phyloP scores from a whole-genome alignment of 1,140 invertebrate species.

The Metopolophium dirhodum region DNA sequence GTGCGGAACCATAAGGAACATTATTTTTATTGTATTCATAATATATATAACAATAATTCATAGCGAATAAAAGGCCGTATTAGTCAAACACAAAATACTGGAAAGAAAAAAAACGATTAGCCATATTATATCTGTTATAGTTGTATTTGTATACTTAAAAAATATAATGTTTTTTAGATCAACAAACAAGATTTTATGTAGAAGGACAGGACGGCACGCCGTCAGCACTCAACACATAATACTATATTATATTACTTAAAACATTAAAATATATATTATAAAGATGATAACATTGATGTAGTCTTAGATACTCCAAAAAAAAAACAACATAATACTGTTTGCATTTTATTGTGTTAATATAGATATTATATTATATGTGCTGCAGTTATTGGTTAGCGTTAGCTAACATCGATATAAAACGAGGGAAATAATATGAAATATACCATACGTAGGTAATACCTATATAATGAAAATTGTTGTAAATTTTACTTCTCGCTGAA shows the following conservation, averaged over 20 bases:
- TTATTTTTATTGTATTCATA: slow-evolving; percentile 39
- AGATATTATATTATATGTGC: neutral
- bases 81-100: slow-evolving; percentile 22
- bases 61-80: neutral
- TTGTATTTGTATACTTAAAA: neutral
- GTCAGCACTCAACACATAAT: neutral
- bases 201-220: neutral
- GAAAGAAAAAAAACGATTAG: slow-evolving; percentile 18
- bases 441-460: neutral
- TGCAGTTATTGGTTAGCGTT: neutral
- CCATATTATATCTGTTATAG: neutral
- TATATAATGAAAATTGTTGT: neutral
- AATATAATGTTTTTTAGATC: neutral
- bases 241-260: neutral
- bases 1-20: slow-evolving; percentile 37
- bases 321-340: neutral
- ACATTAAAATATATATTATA: neutral
- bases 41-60: slow-evolving; percentile 5
- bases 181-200: neutral
- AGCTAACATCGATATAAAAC: neutral
- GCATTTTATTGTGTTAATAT: neutral
- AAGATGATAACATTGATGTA: neutral
- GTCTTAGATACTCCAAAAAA: neutral
- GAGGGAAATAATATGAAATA: neutral
- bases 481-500: neutral